Evolutionary conservation across 2,888 invertebrate species (phyloP), one percentile per base, ranked within the genome.

Genomic region (Drosophila ustulata): DNA sequence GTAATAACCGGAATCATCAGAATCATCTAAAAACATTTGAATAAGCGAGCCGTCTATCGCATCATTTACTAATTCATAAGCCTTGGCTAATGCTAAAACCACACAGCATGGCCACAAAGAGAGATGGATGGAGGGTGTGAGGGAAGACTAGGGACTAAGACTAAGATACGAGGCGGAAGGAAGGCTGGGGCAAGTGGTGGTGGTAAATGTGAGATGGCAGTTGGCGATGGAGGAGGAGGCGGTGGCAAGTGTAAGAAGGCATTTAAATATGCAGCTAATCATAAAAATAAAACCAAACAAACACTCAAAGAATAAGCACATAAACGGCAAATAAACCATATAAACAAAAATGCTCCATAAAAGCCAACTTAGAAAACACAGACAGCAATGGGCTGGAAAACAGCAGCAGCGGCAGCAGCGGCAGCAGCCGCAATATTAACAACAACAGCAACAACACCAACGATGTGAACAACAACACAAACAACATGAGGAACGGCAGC

Each of bases 211-310:
- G n/a, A n/a, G 8, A 23, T 26, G 55, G 8, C 32, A 34, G 34
- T 11, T 23, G 23, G 13, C 13, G 34, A 41, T 8, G 45, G 18
- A 32, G 32, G 4, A 5, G 41, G 25, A 23, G 28, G n/a, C 18
- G 3, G 13, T 9, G 37, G 25, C 45, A 37, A 71, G 53, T 59
- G 57, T 59, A 53, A 51, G 76, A 34, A 37, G 46, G 64, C 80
- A 73, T 77, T 79, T 69, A 78, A 78, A 78, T 79, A 75, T 80
- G 66, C 78, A 78, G 81, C 75, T 80, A 80, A 80, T 80, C 81
- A 80, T 78, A 80, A 79, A 74, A 78, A 75, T 63, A 78, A 78
- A 74, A 59, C 59, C 78, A 78, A 80, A 69, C 75, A 80, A 78
- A 79, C 75, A 74, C 78, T 80, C 66, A 34, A 71, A 62, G 64